Evolutionary conservation across 2,888 invertebrate species (phyloP), one percentile per base, ranked within the genome.

Genomic region (Leptinotarsa juncta): DNA sequence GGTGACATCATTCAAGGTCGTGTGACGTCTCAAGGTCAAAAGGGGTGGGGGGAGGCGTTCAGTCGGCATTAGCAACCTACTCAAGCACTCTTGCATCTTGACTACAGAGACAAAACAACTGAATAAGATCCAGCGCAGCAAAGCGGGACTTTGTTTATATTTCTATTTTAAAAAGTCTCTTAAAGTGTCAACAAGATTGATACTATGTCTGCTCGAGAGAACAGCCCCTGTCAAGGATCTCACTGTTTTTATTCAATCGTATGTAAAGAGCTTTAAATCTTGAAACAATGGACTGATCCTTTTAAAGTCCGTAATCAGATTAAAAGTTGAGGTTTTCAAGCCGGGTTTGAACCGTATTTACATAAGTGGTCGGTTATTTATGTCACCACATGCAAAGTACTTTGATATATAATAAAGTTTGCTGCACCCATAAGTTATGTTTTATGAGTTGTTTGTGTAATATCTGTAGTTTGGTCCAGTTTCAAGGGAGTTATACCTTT

Each of bases 191-290:
- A 77, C 68, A 75, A 80, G 81, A 82, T 80, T 79, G 82, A 82
- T 81, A 76, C 76, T 49, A 75, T 69, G 69, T 69, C 69, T 57
- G 69, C 57, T 57, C 48, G 57, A 80, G 77, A 77, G 77, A 80
- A 75, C 78, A 79, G 73, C 79, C 66, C 75, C 76, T 74, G 80
- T 79, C 79, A 75, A 69, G 71, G 76, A 71, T 80, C 81, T 78
- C 80, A 76, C 79, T 78, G 76, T 81, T 79, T 80, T 80, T 80
- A 82, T 82, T 82, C 82, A 79, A 78, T 77, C 74, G 81, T 79
- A 81, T 80, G 81, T 77, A 80, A 80, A 82, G 77, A 76, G 77
- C 55, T 74, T 74, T 73, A 67, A 74, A 72, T 78, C 76, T 55
- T 67, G 55, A 73, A 79, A 79, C 79, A 77, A 79, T 79, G 72